Conservation (phyloP, 2,113 vertebrate genomes). For the Mobula birostris region DNA sequence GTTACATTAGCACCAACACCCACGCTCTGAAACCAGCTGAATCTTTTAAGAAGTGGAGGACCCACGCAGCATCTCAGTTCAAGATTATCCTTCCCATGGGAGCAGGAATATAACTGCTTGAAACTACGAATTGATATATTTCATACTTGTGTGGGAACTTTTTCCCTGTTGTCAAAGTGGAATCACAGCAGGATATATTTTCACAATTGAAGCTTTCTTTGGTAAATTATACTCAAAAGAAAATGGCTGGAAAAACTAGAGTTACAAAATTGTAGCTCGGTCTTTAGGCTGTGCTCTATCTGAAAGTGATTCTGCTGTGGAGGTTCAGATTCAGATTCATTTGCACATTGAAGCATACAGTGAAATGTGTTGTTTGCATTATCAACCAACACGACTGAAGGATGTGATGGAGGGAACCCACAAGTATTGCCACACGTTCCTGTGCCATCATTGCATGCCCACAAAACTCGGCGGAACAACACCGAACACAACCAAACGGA, state of each 20-base stretch:
- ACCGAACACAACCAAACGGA: too few species aligned
- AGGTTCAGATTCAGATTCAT: too few species aligned
- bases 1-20: neutral
- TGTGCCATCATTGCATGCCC: too few species aligned
- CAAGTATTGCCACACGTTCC: too few species aligned
- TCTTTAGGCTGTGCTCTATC: neutral
- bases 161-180: neutral
- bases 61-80: neutral
- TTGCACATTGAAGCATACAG: too few species aligned
- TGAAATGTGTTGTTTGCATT: too few species aligned
- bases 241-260: slow-evolving; percentile 5
- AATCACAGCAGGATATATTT: neutral
- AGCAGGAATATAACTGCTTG: neutral
- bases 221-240: neutral
- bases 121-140: neutral
- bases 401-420: too few species aligned
- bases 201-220: neutral
- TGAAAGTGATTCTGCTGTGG: neutral
- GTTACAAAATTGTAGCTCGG: neutral
- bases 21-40: neutral
- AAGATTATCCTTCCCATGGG: neutral
- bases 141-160: neutral
- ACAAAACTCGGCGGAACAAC: too few species aligned
- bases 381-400: too few species aligned
- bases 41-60: neutral